Conservation (phyloP, 2,113 vertebrate species). For the Megaceryle torquata region DNA sequence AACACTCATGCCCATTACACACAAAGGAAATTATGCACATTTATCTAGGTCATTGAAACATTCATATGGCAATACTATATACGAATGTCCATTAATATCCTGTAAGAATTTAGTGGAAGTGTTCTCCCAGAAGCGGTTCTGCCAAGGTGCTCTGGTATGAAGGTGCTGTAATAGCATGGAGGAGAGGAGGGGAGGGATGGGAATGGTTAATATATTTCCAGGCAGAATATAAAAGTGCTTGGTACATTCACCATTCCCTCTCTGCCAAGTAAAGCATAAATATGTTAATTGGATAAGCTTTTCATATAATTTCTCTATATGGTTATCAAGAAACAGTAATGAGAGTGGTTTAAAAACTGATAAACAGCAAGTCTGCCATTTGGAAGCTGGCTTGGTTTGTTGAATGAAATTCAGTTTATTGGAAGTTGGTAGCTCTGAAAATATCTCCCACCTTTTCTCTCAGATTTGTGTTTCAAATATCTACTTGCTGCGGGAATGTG, state of each 20-base stretch:
- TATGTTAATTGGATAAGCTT: background rate
- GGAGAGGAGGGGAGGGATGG: background rate
- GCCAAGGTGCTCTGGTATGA: background rate
- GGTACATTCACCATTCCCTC: background rate
- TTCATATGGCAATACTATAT: slow-evolving; percentile 27
- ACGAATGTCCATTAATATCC: slow-evolving; percentile 54
- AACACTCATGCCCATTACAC: slow-evolving; percentile 62
- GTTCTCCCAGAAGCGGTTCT: slow-evolving; percentile 18
- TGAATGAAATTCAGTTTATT: background rate
- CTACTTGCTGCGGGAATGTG: background rate
- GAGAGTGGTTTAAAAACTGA: background rate
- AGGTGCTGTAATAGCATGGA: background rate
- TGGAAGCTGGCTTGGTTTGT: background rate
- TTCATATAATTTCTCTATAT: background rate
- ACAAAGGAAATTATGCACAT: slow-evolving; percentile 67
- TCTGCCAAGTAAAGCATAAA: slow-evolving; percentile 13
- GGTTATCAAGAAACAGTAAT: background rate
- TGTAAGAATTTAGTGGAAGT: slow-evolving; percentile 39
- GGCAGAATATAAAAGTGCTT: background rate
- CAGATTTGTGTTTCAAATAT: background rate
- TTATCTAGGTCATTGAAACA: slow-evolving; percentile 64
- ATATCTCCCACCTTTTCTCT: background rate
- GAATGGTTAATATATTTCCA: slow-evolving; percentile 18
- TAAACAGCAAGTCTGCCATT: background rate
- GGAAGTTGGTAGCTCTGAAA: slow-evolving; percentile 25